These are phyloP conservation scores for Xestobium rufovillosum DNA, from an alignment of 2,888 invertebrate genomes.

Conservation along the genomic window DNA sequence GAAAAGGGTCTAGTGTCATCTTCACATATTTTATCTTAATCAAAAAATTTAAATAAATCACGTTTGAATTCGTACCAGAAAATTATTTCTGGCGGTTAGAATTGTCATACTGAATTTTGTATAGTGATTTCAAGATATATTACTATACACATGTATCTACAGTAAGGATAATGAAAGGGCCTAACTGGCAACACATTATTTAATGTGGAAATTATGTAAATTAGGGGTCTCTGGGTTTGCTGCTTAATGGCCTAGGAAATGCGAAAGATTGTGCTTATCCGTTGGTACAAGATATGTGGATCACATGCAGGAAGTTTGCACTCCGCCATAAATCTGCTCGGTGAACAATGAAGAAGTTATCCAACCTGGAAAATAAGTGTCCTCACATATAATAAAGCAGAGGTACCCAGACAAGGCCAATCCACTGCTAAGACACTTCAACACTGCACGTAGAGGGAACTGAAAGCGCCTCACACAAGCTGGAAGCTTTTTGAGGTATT, in stretches of 20 bases:
- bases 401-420: no score
- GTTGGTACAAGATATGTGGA: neutral
- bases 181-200: constrained; percentile 29
- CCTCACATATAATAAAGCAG: no score
- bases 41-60: neutral
- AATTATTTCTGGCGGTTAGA: constrained; percentile 3
- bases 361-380: no score
- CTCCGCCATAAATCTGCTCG: no score
- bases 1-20: no score
- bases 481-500: no score
- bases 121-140: constrained; percentile 27
- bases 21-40: neutral
- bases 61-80: neutral
- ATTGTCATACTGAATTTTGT: constrained; percentile 3
- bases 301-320: neutral
- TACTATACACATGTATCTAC: constrained; percentile 27
- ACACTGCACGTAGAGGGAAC: no score
- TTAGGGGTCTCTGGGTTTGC: constrained; percentile 14
- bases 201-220: constrained; percentile 36
- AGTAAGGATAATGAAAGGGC: constrained; percentile 25
- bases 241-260: neutral
- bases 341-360: no score
- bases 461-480: no score
- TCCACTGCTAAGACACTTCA: no score
- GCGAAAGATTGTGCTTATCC: neutral